A percentile compares a stretch with the other conserved stretches of the same genome.
Conservation (phyloP, 1,140 invertebrate species). For the roundworm (Caenorhabditis elegans) region DNA sequence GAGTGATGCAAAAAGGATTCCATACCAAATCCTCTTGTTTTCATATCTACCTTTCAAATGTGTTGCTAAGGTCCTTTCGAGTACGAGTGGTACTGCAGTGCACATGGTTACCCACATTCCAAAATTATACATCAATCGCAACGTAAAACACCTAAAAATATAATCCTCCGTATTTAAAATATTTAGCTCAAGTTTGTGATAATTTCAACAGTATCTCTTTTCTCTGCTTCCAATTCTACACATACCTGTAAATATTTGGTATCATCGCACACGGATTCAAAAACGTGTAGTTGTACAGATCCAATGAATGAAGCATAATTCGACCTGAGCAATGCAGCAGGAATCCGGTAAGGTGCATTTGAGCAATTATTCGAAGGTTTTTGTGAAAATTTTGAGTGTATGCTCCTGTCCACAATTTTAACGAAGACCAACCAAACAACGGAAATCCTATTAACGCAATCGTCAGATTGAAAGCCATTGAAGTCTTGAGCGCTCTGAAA, state of each 20-base stretch:
- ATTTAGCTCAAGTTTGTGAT: no score
- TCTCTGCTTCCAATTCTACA: no score
- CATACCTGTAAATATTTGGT: neutral
- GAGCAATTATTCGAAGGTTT: neutral
- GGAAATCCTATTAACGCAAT: neutral
- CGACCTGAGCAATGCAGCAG: neutral
- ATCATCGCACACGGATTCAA: neutral
- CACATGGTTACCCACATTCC: neutral
- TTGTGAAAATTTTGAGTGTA: neutral
- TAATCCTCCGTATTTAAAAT: no score
- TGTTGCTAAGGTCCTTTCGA: neutral
- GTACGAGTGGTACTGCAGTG: neutral
- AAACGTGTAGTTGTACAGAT: neutral
- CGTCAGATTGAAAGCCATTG: neutral
- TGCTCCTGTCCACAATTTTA: neutral
- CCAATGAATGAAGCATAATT: neutral
- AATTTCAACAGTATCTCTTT: no score
- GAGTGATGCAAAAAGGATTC: neutral
- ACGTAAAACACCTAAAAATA: neutral
- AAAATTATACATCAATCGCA: neutral
- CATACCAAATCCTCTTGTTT: neutral
- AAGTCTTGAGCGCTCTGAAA: neutral
- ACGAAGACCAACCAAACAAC: neutral
- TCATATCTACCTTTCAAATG: neutral
- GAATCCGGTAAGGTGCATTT: neutral